These are phyloP conservation scores for Epiblema foenella DNA, from an alignment of 2,888 invertebrate species.

Conservation along the genomic window DNA sequence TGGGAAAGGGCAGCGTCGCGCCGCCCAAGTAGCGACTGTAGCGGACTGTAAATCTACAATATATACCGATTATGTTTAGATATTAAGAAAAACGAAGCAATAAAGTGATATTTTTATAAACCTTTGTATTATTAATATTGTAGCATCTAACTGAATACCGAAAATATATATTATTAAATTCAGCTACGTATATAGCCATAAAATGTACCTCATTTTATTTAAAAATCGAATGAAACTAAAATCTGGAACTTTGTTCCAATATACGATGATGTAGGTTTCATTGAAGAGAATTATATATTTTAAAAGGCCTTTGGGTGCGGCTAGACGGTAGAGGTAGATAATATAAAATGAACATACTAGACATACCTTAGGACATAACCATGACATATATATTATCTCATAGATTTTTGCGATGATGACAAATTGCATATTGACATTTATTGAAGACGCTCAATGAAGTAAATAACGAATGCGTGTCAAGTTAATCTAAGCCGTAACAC, in stretches of 20 bases:
- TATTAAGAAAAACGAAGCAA: conserved; percentile 56
- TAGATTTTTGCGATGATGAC: neutral
- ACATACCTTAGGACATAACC: too few species aligned
- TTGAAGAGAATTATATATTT: too few species aligned
- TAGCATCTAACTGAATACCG: neutral
- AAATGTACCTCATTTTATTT: too few species aligned
- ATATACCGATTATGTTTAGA: conserved; percentile 19
- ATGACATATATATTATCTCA: neutral
- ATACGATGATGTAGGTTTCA: too few species aligned
- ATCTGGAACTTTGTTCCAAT: too few species aligned
- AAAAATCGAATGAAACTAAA: too few species aligned
- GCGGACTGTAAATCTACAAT: conserved; percentile 7
- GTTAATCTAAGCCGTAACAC: neutral
- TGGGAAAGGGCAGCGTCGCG: conserved; percentile 7
- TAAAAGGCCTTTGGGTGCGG: too few species aligned
- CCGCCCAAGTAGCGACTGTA: conserved; percentile 13
- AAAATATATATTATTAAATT: too few species aligned
- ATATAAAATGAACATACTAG: too few species aligned
- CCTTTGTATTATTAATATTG: conserved; percentile 45
- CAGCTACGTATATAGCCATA: too few species aligned
- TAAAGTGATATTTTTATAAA: conserved; percentile 73
- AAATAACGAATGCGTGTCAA: neutral
- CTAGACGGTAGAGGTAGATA: too few species aligned
- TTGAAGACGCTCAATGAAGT: too few species aligned
- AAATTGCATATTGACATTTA: neutral